Conservation (phyloP, 2,888 invertebrate species). For the Caradrina kadenii region DNA sequence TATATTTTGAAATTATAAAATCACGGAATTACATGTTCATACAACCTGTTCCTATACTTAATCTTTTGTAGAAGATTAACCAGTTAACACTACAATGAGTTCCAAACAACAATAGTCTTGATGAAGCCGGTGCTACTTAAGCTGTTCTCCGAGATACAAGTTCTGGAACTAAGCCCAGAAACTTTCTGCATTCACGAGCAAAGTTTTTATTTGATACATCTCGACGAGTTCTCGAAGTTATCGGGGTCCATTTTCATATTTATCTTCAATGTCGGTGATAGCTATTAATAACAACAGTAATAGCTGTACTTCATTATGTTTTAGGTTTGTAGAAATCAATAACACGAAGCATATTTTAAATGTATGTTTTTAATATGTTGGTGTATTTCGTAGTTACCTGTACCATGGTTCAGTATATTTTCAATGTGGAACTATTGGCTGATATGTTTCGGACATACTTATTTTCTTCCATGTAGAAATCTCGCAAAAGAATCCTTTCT, state of each 20-base stretch:
- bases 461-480: too few species aligned
- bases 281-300: background rate
- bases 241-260: background rate
- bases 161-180: conserved; percentile 5
- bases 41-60: too few species aligned
- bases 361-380: background rate
- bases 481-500: too few species aligned
- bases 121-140: background rate
- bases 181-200: conserved; percentile 4
- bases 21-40: background rate
- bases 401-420: too few species aligned
- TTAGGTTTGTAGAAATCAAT: background rate
- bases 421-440: background rate
- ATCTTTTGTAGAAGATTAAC: background rate
- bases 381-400: background rate
- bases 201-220: conserved; percentile 17
- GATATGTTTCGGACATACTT: background rate
- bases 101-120: conserved; percentile 24
- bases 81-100: background rate
- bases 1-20: background rate
- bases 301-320: background rate
- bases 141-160: conserved; percentile 25
- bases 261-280: background rate
- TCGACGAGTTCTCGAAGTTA: background rate
- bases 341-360: too few species aligned